Conservation (phyloP, 2,113 vertebrate genomes). For the Glareola pratincola region DNA sequence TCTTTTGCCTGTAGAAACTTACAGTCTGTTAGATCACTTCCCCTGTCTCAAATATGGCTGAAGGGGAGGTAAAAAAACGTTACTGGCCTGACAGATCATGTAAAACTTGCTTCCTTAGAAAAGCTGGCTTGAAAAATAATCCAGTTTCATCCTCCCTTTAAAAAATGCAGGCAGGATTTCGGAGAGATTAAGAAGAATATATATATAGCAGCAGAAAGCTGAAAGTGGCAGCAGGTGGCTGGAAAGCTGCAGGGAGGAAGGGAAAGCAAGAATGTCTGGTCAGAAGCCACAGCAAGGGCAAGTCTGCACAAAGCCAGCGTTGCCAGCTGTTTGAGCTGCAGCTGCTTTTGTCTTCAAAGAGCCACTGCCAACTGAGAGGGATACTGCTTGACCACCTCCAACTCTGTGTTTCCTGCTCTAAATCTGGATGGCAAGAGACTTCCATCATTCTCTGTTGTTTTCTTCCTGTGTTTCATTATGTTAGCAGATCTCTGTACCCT, state of each 20-base stretch:
- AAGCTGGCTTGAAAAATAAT: not conserved
- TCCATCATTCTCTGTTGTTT: not conserved
- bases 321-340: not conserved
- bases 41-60: not conserved
- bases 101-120: not conserved
- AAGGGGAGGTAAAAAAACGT: not conserved
- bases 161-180: not conserved
- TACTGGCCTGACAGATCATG: not conserved
- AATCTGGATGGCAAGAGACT: not conserved
- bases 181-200: not conserved
- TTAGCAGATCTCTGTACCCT: not conserved
- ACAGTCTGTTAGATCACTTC: not conserved
- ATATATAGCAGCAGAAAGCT: conserved; percentile 20
- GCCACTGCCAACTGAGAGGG: not conserved
- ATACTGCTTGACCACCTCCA: not conserved
- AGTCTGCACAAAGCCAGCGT: not conserved
- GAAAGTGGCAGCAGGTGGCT: conserved; percentile 22
- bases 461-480: not conserved
- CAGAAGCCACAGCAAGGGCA: not conserved
- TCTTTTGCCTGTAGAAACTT: not conserved
- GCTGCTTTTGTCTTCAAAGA: not conserved
- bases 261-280: not conserved
- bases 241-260: not conserved
- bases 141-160: not conserved
- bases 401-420: fast-evolving